Percentiles rank a stretch among this genome's conserved stretches.
Conservation (phyloP, 2,888 invertebrate genomes). For the Auanema freiburgensis region DNA sequence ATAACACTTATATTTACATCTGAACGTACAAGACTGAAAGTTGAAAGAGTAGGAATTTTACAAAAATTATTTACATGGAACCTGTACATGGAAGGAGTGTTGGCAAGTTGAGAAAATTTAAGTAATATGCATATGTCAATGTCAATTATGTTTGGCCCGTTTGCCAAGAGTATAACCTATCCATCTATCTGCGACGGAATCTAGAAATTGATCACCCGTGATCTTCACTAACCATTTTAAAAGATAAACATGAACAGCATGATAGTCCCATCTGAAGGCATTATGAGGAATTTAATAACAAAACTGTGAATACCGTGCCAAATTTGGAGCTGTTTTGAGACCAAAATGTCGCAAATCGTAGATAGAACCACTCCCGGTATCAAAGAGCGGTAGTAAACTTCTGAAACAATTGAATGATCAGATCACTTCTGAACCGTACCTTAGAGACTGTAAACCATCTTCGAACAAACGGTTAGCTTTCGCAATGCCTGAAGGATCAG, state of each 20-base stretch:
- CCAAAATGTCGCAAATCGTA: constrained; percentile 94
- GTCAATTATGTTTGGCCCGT: constrained; percentile 52
- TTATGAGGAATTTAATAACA: not conserved
- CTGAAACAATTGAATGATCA: constrained; percentile 82
- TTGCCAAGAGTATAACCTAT: constrained; percentile 56
- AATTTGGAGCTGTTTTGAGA: constrained; percentile 77
- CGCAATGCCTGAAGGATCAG: not conserved
- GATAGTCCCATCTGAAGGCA: constrained; percentile 82
- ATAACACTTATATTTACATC: too few relatives aligned
- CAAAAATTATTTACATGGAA: too few relatives aligned
- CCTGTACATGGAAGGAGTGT: too few relatives aligned
- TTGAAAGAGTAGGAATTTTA: too few relatives aligned
- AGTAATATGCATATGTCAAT: not conserved
- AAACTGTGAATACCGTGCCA: constrained; percentile 78
- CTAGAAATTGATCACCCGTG: constrained; percentile 68
- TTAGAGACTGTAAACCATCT: constrained; percentile 34
- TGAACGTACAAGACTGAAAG: too few relatives aligned
- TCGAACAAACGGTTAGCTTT: constrained; percentile 33
- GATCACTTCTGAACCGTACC: constrained; percentile 73
- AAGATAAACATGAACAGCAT: constrained; percentile 96
- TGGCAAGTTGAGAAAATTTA: not conserved
- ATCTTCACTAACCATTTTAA: constrained; percentile 79
- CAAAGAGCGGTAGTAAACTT: constrained; percentile 83
- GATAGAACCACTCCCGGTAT: constrained; percentile 90
- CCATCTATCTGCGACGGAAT: constrained; percentile 57